Conservation (phyloP, 1,140 invertebrate genomes). For the Antheraea mylitta region DNA sequence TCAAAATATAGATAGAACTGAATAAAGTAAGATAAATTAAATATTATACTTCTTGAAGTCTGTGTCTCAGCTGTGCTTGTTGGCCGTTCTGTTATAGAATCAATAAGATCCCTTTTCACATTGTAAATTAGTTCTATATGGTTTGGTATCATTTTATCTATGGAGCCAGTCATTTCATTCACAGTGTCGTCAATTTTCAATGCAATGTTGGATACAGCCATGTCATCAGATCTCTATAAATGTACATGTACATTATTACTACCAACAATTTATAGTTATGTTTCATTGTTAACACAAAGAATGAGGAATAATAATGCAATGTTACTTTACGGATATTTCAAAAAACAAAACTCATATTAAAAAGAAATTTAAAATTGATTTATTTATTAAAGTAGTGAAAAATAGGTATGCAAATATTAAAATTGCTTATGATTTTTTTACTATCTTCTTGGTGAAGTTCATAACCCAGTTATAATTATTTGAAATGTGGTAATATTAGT, state of each 20-base stretch:
- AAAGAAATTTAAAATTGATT: too few species aligned
- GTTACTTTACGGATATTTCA: neutral
- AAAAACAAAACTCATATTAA: neutral
- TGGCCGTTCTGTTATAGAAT: constrained; percentile 57
- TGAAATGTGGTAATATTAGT: too few species aligned
- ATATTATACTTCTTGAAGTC: constrained; percentile 31
- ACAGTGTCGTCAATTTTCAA: constrained; percentile 56
- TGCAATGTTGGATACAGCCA: constrained; percentile 59
- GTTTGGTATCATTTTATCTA: constrained; percentile 74
- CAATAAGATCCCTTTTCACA: constrained; percentile 77
- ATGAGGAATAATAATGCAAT: too few species aligned
- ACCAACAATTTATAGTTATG: constrained; percentile 4
- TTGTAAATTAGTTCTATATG: constrained; percentile 74
- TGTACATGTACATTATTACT: constrained; percentile 28
- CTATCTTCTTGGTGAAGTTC: too few species aligned
- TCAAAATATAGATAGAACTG: too few species aligned
- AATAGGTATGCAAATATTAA: too few species aligned
- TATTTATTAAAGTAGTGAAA: too few species aligned
- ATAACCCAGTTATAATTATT: too few species aligned
- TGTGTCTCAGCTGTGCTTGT: constrained; percentile 56
- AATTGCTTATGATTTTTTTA: too few species aligned
- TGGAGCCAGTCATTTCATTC: constrained; percentile 42
- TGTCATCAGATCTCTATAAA: constrained; percentile 59
- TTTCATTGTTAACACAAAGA: constrained; percentile 1
- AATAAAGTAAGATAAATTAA: neutral